phyloP scores from a whole-genome alignment of 1,140 invertebrate species.

The Papilio polyxenes region DNA sequence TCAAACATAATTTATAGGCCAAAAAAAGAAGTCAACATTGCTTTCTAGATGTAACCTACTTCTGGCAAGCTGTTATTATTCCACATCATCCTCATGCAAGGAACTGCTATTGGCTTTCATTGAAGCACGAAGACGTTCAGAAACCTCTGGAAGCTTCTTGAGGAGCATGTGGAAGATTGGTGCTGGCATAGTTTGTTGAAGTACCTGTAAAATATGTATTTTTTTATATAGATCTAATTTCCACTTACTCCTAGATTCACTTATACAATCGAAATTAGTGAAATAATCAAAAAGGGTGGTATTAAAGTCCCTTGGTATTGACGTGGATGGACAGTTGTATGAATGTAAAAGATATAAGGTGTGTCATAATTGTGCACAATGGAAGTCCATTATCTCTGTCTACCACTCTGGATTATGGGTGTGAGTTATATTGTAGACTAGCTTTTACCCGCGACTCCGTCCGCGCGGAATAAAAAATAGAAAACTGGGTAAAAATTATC shows the following conservation, averaged over 20 bases:
- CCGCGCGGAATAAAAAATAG: too few species aligned
- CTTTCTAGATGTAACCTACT: slow-evolving; percentile 5
- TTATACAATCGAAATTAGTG: too few species aligned
- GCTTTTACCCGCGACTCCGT: too few species aligned
- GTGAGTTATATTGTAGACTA: too few species aligned
- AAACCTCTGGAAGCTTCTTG: slow-evolving; percentile 88
- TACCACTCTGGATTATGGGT: too few species aligned
- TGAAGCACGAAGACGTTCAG: slow-evolving; percentile 67
- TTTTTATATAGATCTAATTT: neutral
- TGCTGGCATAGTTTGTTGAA: slow-evolving; percentile 96
- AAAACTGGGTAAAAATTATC: too few species aligned
- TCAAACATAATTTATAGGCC: slow-evolving; percentile 33
- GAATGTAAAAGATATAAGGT: too few species aligned
- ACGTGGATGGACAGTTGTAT: too few species aligned
- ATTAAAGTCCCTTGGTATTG: too few species aligned
- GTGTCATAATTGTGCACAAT: too few species aligned
- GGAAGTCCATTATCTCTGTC: too few species aligned
- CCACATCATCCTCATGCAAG: slow-evolving; percentile 73
- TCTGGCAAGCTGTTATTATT: slow-evolving; percentile 51
- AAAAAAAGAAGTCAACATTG: slow-evolving; percentile 22
- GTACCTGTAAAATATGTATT: slow-evolving; percentile 77
- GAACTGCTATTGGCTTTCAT: slow-evolving; percentile 63
- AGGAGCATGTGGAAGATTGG: slow-evolving; percentile 94
- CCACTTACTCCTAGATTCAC: neutral
- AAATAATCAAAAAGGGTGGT: too few species aligned